These are phyloP conservation scores for Drosophila mulleri DNA, from an alignment of 2,888 invertebrate genomes.

Conservation along the genomic window DNA sequence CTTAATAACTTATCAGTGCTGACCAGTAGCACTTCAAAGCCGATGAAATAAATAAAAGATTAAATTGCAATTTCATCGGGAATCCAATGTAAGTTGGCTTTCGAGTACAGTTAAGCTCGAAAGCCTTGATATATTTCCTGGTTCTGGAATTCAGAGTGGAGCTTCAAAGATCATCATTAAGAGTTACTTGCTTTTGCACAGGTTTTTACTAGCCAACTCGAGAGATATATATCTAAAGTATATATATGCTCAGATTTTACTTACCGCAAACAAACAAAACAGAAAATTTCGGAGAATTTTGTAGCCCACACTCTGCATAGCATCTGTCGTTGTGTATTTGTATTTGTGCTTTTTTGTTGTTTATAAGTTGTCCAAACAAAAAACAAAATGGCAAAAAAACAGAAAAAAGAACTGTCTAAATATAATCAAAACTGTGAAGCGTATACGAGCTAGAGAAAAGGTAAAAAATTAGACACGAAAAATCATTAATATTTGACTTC, in stretches of 20 bases:
- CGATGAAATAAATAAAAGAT: constrained; percentile 4
- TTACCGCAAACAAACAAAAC: constrained; percentile 37
- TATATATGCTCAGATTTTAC: background rate
- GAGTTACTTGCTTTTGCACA: constrained; percentile 8
- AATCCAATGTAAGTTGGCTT: background rate
- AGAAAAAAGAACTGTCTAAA: constrained; percentile 19
- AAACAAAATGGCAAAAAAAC: background rate
- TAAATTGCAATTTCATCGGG: constrained; percentile 1
- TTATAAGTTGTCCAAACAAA: constrained; percentile 55
- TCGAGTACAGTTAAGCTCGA: background rate
- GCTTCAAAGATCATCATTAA: background rate
- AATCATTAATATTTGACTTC: constrained; percentile 18
- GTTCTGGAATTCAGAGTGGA: background rate
- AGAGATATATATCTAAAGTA: constrained; percentile 1
- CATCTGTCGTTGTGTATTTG: constrained; percentile 29
- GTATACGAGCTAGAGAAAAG: background rate
- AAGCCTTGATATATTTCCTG: background rate
- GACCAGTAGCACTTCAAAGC: background rate
- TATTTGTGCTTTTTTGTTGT: constrained; percentile 37
- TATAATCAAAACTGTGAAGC: constrained; percentile 28
- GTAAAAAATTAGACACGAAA: constrained; percentile 8
- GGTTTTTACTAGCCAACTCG: background rate
- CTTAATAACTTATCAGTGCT: constrained; percentile 19
- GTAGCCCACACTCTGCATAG: constrained; percentile 31
- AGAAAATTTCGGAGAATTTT: constrained; percentile 39